Evolutionary conservation across 2,113 vertebrate species (phyloP), one percentile per base, ranked within the genome.

Genomic region (Neogobius melanostomus): DNA sequence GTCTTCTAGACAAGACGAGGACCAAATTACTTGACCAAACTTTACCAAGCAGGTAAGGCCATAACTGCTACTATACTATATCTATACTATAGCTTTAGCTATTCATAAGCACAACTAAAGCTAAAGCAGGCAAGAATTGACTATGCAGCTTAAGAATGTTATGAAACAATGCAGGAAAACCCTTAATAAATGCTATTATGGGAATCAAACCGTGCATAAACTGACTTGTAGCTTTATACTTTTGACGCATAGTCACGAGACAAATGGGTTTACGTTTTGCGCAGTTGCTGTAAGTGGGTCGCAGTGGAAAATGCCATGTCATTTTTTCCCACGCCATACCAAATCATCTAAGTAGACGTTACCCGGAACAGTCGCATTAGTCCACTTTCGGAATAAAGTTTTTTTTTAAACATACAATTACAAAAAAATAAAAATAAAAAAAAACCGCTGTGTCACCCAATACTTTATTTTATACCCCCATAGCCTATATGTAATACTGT

Each of bases 191-290:
- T 8, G 12, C 15, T 43, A 11, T 43, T 16, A 8, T 21, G 52
- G 4, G 8, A 15, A 44, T 8, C 14, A n/a, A 44, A 61, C 9
- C 7, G 10, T 63, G 61, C 10, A 16, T 46, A 45, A 46, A 16
- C 14, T 45, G 15, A 63, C 10, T 8, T 48, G 62, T 21, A 49
- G 59, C 59, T 45, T n/a, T 64, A 46, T 46, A 69, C 51, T 48
- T 80, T 60, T 90, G 81, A 82, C 77, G 87, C 89, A 92, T 86
- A 88, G 86, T 87, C 82, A 76, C 69, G 53, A 69, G 47, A 36
- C 71, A 66, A 54, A 59, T 82, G 36, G 64, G 61, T 82, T 83
- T 82, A 79, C 67, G 15, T 83, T 54, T 0, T 87, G 82, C 84
- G 87, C 82, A 88, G 73, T 76, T 75, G 79, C 73, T 74, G 71